Evolutionary conservation across 1,140 invertebrate species (phyloP).

Genomic region (Arion vulgaris): DNA sequence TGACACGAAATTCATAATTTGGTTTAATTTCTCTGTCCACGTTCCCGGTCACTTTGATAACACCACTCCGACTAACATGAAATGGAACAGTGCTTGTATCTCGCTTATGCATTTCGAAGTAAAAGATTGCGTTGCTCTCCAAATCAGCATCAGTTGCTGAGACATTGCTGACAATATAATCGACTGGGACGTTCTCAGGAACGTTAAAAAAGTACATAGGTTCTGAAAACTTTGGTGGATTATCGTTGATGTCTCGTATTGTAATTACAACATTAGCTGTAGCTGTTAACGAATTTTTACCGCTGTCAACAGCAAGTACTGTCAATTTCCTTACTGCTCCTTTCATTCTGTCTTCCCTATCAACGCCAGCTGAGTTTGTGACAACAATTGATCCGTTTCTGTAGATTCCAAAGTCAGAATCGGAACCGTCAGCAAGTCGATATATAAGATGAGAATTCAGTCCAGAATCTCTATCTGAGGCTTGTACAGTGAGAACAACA

Average conservation of each 20-base stretch:
- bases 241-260: conserved; percentile 81
- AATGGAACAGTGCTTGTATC: conserved; percentile 53
- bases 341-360: conserved; percentile 54
- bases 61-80: conserved; percentile 74
- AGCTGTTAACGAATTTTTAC: conserved; percentile 76
- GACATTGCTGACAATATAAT: conserved; percentile 84
- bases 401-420: conserved; percentile 66
- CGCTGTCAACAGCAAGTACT: conserved; percentile 71
- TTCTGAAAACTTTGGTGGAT: conserved; percentile 60
- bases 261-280: conserved; percentile 62
- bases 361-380: conserved; percentile 59
- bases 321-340: conserved; percentile 78
- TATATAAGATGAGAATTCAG: conserved; percentile 79
- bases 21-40: conserved; percentile 88
- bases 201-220: conserved; percentile 72
- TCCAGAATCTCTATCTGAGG: conserved; percentile 91
- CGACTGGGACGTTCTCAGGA: conserved; percentile 80
- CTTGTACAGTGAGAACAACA: conserved; percentile 73
- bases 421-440: conserved; percentile 74
- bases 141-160: conserved; percentile 91
- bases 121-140: conserved; percentile 86
- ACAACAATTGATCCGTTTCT: conserved; percentile 52
- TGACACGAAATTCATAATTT: conserved; percentile 83
- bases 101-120: conserved; percentile 76
- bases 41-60: conserved; percentile 78